Base-by-base conservation (phyloP, 2,797 vertebrate genomes). In the Hemibagrus guttatus region DNA sequence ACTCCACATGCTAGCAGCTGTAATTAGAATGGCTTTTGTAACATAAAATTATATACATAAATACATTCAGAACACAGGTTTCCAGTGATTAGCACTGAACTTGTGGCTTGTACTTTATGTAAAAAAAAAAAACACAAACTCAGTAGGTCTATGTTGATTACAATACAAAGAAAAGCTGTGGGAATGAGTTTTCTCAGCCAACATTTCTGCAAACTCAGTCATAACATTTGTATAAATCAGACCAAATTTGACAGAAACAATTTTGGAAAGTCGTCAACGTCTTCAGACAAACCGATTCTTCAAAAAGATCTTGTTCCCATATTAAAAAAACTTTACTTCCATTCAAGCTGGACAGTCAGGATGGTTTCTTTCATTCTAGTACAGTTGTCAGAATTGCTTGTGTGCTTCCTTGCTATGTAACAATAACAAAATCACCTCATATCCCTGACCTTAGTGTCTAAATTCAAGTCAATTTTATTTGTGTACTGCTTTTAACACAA, bases 1-100 rank as follows among this genome's bases (percentile, higher is more conserved):
- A 42, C 42, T 1, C 21, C 11, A 49, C 42, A 49, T 14, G 23
- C n/a, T 28, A 72, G 23, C 72, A 52, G 72, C 13, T 75, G 26
- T 75, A 75, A 75, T 75, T 75, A 75, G 23, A 13, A 75, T 75
- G 26, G 12, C 42, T 75, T 49, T n/a, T 49, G 71, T n/a, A 75
- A 23, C 23, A 17, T 52, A 17, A 52, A 75, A 75, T 52, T 52
- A 28, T 75, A 49, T 52, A 52, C 72, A 75, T 46, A 21, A 21
- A 69, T 39, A 39, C 35, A 49, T 17, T 35, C 66, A 69, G 35
- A 35, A 71, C 9, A 23, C 31, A 42, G 12, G 0, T n/a, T 12
- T 72, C 69, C 4, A 46, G 69, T 72, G 39, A 72, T 72, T 72
- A 72, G 23, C 11, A 46, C 17, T 39, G 69, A 72, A 26, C 21